Conservation (phyloP, 1,140 invertebrate species). For the Drosophila baimaii region DNA sequence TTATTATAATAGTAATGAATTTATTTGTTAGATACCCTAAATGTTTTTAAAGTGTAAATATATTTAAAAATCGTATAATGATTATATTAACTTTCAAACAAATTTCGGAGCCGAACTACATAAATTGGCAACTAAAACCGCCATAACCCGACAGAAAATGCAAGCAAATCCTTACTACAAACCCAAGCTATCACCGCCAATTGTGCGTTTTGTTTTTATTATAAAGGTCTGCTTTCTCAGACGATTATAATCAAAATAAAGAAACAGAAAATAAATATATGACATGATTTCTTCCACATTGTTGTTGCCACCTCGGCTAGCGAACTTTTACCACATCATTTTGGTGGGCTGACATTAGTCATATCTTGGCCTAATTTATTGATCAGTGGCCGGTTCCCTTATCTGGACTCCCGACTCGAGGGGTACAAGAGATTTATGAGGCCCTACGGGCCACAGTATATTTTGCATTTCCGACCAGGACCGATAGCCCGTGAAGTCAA, state of each 20-base stretch:
- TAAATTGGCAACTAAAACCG: not conserved
- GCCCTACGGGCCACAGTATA: not conserved
- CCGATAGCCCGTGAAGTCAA: not conserved
- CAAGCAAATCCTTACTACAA: not conserved
- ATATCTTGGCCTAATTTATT: constrained; percentile 1
- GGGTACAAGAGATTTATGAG: not conserved
- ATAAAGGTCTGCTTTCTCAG: not conserved
- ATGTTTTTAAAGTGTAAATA: no score
- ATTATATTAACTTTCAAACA: not conserved
- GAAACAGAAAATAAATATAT: not conserved
- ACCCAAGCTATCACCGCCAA: not conserved
- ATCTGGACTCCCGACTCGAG: not conserved
- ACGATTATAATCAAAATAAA: not conserved
- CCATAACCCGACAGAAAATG: not conserved
- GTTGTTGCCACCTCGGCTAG: not conserved
- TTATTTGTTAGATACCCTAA: not conserved
- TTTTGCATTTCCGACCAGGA: constrained; percentile 17
- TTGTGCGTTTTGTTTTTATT: not conserved
- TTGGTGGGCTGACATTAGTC: not conserved
- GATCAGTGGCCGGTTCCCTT: not conserved
- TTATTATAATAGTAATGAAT: not conserved
- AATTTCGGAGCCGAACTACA: no score
- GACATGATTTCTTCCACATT: not conserved
- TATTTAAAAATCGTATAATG: no score
- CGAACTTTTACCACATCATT: not conserved